These are phyloP conservation scores for Ctenomys sociabilis DNA, from an alignment of 2,113 vertebrate species.

Conservation along the genomic window DNA sequence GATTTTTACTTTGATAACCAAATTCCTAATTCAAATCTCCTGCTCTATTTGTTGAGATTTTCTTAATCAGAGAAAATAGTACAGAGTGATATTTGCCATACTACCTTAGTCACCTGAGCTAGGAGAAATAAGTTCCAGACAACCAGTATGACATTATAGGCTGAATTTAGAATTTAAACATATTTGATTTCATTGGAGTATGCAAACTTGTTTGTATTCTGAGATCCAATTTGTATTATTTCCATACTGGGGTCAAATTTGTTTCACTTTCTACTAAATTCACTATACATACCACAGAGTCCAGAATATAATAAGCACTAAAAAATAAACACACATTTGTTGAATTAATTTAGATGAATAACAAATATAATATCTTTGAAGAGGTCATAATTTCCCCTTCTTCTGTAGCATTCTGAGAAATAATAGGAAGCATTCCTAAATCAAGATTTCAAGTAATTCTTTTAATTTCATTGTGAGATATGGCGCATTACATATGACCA, in stretches of 20 bases:
- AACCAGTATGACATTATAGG: background rate
- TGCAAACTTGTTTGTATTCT: background rate
- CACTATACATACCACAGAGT: background rate
- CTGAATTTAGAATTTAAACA: background rate
- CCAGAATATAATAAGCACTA: background rate
- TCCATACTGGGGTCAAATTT: background rate
- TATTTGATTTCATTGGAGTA: background rate
- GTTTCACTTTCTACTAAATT: background rate
- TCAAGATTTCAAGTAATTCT: background rate
- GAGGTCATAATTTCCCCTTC: background rate
- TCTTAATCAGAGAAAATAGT: background rate
- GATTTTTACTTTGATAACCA: background rate
- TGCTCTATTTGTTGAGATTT: background rate
- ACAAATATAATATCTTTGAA: background rate
- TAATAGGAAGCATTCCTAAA: conserved; percentile 12
- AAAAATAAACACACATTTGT: background rate
- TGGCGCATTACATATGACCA: no score
- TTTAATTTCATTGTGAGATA: background rate
- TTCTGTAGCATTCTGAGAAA: background rate
- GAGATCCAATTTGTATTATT: background rate
- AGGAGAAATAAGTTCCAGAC: background rate
- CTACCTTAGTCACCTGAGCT: background rate
- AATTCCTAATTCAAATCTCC: background rate
- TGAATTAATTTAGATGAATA: background rate
- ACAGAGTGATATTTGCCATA: background rate